Evolutionary conservation across 2,888 invertebrate species (phyloP).

Genomic region (Cataglyphis livida): DNA sequence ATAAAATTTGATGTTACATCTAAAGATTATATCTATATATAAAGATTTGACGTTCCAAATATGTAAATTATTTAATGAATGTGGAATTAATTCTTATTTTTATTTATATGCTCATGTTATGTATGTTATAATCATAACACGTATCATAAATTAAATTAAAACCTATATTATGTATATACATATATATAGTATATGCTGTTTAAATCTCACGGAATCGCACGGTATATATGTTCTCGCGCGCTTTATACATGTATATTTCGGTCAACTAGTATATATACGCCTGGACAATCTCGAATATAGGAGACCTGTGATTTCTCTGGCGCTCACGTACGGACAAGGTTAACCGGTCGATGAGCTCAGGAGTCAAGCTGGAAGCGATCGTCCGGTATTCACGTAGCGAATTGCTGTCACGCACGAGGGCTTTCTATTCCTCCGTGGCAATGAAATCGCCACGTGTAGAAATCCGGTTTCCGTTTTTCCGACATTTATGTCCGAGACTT

Average conservation of each 20-base stretch:
- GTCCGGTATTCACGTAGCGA: conserved; percentile 39
- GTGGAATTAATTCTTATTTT: neutral
- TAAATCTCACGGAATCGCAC: neutral
- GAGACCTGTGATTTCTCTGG: conserved; percentile 34
- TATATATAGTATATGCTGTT: neutral
- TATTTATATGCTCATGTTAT: conserved; percentile 4
- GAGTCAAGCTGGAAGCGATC: conserved; percentile 51
- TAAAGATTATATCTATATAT: neutral
- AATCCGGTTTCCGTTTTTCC: conserved; percentile 39
- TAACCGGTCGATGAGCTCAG: conserved; percentile 73
- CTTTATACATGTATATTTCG: conserved; percentile 10
- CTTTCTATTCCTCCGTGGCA: conserved; percentile 43
- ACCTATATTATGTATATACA: neutral
- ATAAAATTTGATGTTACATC: neutral
- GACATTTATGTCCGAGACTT: neutral
- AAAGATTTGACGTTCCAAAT: neutral
- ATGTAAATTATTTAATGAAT: neutral
- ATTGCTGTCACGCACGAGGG: conserved; percentile 39
- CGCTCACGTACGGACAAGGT: conserved; percentile 63
- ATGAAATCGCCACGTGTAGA: conserved; percentile 34
- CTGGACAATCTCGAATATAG: conserved; percentile 12
- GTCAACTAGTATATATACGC: conserved; percentile 6
- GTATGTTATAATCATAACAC: neutral
- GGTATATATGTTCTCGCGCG: neutral
- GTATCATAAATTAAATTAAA: conserved; percentile 7